Conservation (phyloP, 1,140 invertebrate genomes). For the Helicorthomorpha holstii region DNA sequence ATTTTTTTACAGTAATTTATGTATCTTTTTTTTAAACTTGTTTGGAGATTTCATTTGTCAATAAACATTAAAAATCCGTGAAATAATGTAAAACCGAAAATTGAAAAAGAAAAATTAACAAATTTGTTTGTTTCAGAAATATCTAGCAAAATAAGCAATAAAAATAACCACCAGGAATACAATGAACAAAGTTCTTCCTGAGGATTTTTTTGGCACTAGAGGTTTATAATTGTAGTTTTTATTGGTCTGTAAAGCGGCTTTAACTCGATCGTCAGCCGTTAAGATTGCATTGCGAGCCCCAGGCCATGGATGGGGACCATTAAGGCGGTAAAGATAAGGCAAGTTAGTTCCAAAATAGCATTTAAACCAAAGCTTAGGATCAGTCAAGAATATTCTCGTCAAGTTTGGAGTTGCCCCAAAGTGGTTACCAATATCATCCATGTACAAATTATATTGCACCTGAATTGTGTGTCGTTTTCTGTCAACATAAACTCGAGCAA, state of each 20-base stretch:
- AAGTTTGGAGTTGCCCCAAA: conserved; percentile 12
- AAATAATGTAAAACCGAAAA: too few relatives aligned
- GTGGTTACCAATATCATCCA: conserved; percentile 10
- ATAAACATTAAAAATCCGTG: too few relatives aligned
- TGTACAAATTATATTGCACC: conserved; percentile 10
- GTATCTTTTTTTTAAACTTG: too few relatives aligned
- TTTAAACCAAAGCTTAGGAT: conserved; percentile 2
- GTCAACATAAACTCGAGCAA: neutral
- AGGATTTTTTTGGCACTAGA: too few relatives aligned
- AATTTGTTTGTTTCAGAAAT: too few relatives aligned
- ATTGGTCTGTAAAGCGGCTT: conserved; percentile 8
- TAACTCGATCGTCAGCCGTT: conserved; percentile 9
- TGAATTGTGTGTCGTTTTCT: conserved; percentile 11
- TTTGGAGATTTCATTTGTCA: too few relatives aligned
- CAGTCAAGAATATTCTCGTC: conserved; percentile 12
- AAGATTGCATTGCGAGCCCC: conserved; percentile 13
- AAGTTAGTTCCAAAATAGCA: conserved; percentile 8
- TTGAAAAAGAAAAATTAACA: too few relatives aligned
- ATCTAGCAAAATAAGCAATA: too few relatives aligned
- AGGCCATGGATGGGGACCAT: conserved; percentile 12
- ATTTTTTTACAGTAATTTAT: too few relatives aligned
- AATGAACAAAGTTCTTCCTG: too few relatives aligned
- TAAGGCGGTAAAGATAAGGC: conserved; percentile 10
- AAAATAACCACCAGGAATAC: too few relatives aligned
- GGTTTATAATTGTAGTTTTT: too few relatives aligned